Evolutionary conservation across 2,888 invertebrate genomes (phyloP), one percentile per base, ranked within the genome.

Genomic region (Caenorhabditis doughertyi): DNA sequence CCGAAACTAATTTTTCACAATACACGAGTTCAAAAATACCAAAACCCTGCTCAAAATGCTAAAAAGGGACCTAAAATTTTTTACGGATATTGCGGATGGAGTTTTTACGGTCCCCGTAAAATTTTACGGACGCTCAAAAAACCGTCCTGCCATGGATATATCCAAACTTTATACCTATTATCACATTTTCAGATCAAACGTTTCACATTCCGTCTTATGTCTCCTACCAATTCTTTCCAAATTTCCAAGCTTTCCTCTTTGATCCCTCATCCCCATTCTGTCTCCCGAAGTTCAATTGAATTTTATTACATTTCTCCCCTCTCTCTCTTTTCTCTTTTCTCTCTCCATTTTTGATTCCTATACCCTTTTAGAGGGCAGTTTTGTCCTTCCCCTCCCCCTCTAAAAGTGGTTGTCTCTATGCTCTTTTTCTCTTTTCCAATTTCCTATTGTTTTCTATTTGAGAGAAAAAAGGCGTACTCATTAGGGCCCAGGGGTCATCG

Each of bases 401-500:
- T 51, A n/a, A 35, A 51, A 29, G 35, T n/a, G 32, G 13, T 47
- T 29, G 8, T 44, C 27, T 44, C 13, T 25, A 16, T 25, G 42
- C 60, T 23, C 25, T 42, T 42, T 42, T 16, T 13, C 42, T 13
- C 3, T 47, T 47, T 47, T 47, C 44, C 44, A 47, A 47, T 47
- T 47, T 47, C 44, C 44, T 47, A 25, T 25, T 39, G 27, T 29
- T 18, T 9, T n/a, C n/a, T n/a, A n/a, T n/a, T n/a, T n/a, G n/a
- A n/a, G n/a, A 35, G 51, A n/a, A 49, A 49, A 25, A 21, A 49
- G 49, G 64, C 64, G 64, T 65, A 51, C 65, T 65, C 65, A 65
- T 65, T 65, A 65, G 65, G 65, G n/a, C n/a, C n/a, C n/a, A n/a
- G n/a, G n/a, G n/a, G 65, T 65, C 65, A 65, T 65, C 65, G 65